A percentile compares a stretch with the other conserved stretches of the same genome.
Conservation (phyloP, 1,140 invertebrate genomes). For the Homalodisca vitripennis region DNA sequence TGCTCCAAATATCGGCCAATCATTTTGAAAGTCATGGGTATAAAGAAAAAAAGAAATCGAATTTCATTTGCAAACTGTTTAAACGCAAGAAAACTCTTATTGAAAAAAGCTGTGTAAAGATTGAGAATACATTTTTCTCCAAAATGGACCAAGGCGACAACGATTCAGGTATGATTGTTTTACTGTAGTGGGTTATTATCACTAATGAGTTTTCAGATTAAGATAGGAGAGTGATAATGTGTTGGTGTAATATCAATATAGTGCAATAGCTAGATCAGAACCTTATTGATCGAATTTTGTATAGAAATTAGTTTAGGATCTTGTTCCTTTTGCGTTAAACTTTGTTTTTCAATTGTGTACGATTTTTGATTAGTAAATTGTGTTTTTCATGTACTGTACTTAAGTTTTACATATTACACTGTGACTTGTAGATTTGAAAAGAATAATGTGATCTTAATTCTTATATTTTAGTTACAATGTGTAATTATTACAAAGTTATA, state of each 20-base stretch:
- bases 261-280: not conserved
- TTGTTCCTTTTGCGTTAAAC: not conserved
- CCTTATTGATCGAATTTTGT: not conserved
- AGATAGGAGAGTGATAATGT: not conserved
- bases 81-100: not conserved
- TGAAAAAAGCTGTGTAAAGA: not conserved
- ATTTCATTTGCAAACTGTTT: conserved; percentile 2
- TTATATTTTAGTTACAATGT: too few species aligned
- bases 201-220: not conserved
- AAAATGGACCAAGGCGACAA: conserved; percentile 12
- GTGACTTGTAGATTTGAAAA: too few species aligned
- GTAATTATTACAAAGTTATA: too few species aligned
- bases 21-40: not conserved
- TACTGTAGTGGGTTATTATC: not conserved
- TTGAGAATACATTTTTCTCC: not conserved
- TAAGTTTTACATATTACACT: too few species aligned
- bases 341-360: too few species aligned
- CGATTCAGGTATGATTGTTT: not conserved
- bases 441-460: too few species aligned
- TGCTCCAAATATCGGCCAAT: too few species aligned
- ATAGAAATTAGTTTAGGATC: not conserved
- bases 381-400: too few species aligned
- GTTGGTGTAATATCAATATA: not conserved
- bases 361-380: too few species aligned
- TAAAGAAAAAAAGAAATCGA: not conserved